Evolutionary conservation across 2,113 vertebrate species (phyloP).

Genomic region (Thermophis baileyi): DNA sequence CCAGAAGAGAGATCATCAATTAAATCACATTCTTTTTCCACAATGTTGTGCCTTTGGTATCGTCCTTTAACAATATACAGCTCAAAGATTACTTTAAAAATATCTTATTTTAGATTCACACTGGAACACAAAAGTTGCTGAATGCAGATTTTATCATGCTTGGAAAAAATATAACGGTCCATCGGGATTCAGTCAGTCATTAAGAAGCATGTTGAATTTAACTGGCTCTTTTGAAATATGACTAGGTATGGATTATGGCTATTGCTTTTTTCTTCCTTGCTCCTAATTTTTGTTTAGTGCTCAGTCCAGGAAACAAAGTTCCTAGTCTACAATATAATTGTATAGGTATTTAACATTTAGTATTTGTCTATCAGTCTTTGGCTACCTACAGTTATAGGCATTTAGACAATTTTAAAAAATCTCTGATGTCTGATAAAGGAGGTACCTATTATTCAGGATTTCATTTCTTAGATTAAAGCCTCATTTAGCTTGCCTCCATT

Average conservation of each 20-base stretch:
- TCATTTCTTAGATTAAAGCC: neutral
- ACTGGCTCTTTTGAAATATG: neutral
- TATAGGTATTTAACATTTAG: neutral
- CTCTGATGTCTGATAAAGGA: neutral
- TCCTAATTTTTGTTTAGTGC: neutral
- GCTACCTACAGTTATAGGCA: neutral
- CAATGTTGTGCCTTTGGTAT: neutral
- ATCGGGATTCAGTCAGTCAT: neutral
- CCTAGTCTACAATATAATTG: neutral
- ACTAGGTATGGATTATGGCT: neutral
- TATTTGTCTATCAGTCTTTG: neutral
- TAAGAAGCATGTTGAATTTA: neutral
- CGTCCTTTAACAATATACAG: constrained; percentile 14
- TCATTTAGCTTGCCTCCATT: neutral
- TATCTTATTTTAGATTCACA: neutral
- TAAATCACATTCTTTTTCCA: constrained; percentile 12
- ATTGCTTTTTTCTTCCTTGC: neutral
- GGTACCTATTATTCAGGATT: neutral
- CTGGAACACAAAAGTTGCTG: neutral
- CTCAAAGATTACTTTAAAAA: neutral
- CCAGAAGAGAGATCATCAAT: neutral
- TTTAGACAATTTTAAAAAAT: neutral
- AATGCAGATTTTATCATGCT: neutral
- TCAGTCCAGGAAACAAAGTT: neutral
- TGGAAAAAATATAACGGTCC: neutral